Base-by-base conservation (phyloP, 2,797 vertebrate species). In the Chanos chanos region DNA sequence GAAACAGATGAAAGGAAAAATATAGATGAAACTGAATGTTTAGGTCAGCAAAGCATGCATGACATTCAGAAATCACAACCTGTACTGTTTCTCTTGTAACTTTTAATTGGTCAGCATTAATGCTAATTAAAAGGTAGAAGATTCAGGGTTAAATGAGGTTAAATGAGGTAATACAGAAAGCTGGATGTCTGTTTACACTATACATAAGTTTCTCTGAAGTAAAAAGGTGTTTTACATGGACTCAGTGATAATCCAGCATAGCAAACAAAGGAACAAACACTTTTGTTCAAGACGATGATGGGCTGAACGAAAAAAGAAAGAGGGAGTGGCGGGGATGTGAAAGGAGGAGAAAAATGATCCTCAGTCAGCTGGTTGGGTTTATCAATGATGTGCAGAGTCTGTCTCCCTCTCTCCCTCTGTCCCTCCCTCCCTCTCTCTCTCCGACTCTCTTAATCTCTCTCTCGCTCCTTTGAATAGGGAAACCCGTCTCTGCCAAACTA, bases 401-500 rank as follows among this genome's bases (percentile, higher is more conserved):
- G 61, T 61, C 65, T 41, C 24, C 43, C 40, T 59, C 72, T 69
- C 61, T 19, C 49, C 13, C 39, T 50, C 39, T 40, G 49, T 13
- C 47, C n/a, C n/a, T n/a, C n/a, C n/a, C 25, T 13, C 61, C 61
- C 65, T 41, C 24, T 43, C 40, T 59, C 72, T 69, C 61, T 19
- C 49, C 13, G 39, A 50, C 39, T 40, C 49, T 13, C 47, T 52
- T 39, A 47, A 48, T 58, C 41, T 52, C 50, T 13, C 30, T 4
- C 53, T 72, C 43, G 22, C 39, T 49, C 30, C 63, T 78, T 70
- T 76, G 47, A 81, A 75, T 79, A 78, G 65, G 73, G 67, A 76
- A 75, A 72, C 71, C 79, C 60, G 18, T 70, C 67, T 75, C 76
- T 75, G 44, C 62, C 71, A 80, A 75, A 83, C 81, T 79, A 85